Evolutionary conservation across 2,113 vertebrate species (phyloP), one percentile per base, ranked within the genome.

Genomic region (Nerophis ophidion): DNA sequence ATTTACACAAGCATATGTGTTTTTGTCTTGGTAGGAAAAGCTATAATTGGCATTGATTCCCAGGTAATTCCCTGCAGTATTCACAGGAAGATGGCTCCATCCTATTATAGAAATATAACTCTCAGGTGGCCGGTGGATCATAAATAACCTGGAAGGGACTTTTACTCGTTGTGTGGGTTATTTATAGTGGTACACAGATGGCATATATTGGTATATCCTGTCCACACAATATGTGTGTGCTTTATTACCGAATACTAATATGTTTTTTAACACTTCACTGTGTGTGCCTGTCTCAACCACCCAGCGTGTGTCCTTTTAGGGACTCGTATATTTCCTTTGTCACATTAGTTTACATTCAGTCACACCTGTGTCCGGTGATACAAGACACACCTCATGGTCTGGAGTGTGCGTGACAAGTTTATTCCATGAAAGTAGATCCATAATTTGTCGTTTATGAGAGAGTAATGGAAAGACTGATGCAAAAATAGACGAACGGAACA

Each of bases 401-500:
- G 45, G 47, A 60, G 48, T 56, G 47, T 64, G 52, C 42, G 8
- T 62, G 69, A 48, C 12, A 63, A 44, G 15, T 35, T 12, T 9
- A 49, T 44, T 36, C 17, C 6, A 45, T 66, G 61, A 65, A 57
- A 71, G 65, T 68, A 52, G 61, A 34, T 57, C 11, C 48, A 66
- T 58, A 42, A 5, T 17, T 48, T 44, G 16, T 56, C 0, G 4
- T 40, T 19, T 16, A 47, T 36, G 34, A 52, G 44, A 60, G 55
- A 45, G 26, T 55, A 48, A 55, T 50, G 38, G 55, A 58, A 60
- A 13, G 36, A 11, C 5, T 1, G 17, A 48, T 14, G 5, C 15
- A 56, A 33, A 51, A 55, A 63, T 56, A 57, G 44, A 26, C 12
- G 4, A 26, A 26, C 26, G 4, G 26, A 26, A 26, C 26, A 44